Conservation (phyloP, 2,113 vertebrate genomes). For the Phodopus roborovskii region DNA sequence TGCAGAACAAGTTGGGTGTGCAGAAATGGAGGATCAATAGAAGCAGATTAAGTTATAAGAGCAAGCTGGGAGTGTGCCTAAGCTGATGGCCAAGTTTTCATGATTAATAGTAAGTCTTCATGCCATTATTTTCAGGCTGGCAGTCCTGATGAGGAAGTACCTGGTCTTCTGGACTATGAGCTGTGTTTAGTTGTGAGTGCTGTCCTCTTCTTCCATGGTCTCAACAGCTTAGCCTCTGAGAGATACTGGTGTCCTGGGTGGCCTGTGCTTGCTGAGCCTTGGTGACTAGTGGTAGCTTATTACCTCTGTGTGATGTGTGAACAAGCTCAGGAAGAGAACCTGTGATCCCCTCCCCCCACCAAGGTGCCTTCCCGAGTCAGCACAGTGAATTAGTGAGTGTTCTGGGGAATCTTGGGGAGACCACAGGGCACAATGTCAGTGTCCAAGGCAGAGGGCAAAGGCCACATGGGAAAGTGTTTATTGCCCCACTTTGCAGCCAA, state of each 20-base stretch:
- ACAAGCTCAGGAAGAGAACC: neutral
- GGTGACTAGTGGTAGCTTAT: neutral
- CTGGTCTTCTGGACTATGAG: neutral
- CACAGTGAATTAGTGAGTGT: neutral
- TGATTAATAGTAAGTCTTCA: neutral
- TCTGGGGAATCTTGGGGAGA: no score
- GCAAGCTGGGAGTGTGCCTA: neutral
- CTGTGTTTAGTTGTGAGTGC: neutral
- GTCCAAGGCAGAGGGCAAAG: neutral
- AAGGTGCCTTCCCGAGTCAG: neutral
- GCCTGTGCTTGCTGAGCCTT: neutral
- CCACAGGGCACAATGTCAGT: neutral
- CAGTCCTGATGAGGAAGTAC: neutral
- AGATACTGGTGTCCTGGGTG: rapidly evolving
- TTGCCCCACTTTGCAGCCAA: neutral
- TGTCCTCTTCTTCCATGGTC: neutral
- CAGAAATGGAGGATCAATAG: neutral
- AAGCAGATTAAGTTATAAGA: neutral
- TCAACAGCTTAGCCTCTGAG: neutral
- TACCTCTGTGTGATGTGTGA: rapidly evolving
- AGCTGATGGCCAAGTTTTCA: neutral
- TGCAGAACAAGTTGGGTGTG: neutral
- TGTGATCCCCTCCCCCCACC: neutral
- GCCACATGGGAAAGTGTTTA: neutral
- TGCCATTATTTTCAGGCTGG: neutral